A percentile compares a stretch with the other conserved stretches of the same genome.
Conservation (phyloP, 2,888 invertebrate genomes). For the Odontocolon sp. region DNA sequence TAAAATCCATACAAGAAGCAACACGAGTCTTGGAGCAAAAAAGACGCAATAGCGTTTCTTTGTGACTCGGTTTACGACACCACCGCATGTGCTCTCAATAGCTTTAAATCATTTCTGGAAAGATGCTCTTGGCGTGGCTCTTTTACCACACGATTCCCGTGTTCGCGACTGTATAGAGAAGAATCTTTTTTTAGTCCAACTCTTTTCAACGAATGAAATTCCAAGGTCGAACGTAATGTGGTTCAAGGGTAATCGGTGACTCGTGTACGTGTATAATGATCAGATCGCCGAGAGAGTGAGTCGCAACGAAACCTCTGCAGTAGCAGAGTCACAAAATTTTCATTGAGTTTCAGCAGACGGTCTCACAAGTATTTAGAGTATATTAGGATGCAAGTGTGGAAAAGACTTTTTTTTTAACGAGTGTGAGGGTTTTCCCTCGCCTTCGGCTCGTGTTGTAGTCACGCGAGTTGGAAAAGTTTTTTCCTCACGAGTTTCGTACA, state of each 20-base stretch:
- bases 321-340: background rate
- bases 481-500: no score
- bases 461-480: no score
- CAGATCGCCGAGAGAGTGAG: background rate
- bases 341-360: no score
- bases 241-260: conserved; percentile 59
- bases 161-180: background rate
- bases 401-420: no score
- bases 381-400: no score
- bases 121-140: background rate
- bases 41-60: no score
- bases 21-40: background rate
- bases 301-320: background rate
- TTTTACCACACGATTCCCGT: background rate
- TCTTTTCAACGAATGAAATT: conserved; percentile 37
- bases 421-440: no score
- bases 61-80: background rate
- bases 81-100: background rate
- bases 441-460: no score
- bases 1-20: background rate
- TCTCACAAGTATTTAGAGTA: no score
- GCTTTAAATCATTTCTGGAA: conserved; percentile 1
- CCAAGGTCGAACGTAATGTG: conserved; percentile 58
- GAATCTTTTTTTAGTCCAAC: background rate
- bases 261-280: background rate